These are phyloP conservation scores for Elanus axillaris DNA, from an alignment of 2,113 vertebrate genomes.

Conservation along the genomic window DNA sequence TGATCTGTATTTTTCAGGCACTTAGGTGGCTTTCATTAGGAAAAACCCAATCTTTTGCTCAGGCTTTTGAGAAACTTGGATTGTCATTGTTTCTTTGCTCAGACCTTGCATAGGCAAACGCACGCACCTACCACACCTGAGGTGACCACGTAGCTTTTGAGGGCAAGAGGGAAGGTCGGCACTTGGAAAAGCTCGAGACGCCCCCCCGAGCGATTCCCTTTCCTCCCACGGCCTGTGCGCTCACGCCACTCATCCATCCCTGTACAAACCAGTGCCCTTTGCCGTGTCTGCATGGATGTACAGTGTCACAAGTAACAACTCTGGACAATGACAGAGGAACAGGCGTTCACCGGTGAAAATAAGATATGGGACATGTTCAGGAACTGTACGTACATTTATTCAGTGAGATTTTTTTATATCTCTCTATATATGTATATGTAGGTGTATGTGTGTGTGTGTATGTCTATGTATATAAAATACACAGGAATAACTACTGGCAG, in stretches of 20 bases:
- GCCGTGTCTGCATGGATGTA: slow-evolving; percentile 68
- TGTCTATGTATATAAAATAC: slow-evolving; percentile 25
- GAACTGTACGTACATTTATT: slow-evolving; percentile 36
- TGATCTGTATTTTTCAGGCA: slow-evolving; percentile 73
- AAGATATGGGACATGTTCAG: background rate
- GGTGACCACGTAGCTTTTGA: background rate
- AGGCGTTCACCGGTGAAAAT: slow-evolving; percentile 35
- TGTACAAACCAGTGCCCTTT: slow-evolving; percentile 49
- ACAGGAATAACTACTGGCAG: background rate
- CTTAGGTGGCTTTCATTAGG: slow-evolving; percentile 71
- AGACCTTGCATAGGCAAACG: background rate
- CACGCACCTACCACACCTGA: background rate
- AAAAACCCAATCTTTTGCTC: slow-evolving; percentile 66
- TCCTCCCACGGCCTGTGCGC: background rate
- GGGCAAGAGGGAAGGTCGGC: background rate
- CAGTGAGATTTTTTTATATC: slow-evolving; percentile 34
- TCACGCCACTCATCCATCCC: slow-evolving; percentile 4
- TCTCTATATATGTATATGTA: slow-evolving; percentile 12
- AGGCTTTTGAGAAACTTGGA: slow-evolving; percentile 70
- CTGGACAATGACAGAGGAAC: slow-evolving; percentile 58
- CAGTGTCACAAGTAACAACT: slow-evolving; percentile 40
- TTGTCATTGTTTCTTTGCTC: slow-evolving; percentile 63
- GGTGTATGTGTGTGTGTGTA: slow-evolving; percentile 23
- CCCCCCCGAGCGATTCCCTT: background rate
- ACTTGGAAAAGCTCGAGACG: background rate